A percentile compares a stretch with the other conserved stretches of the same genome.
These are phyloP conservation scores for Darwinula stevensoni DNA, from an alignment of 2,888 invertebrate genomes.

Conservation along the genomic window DNA sequence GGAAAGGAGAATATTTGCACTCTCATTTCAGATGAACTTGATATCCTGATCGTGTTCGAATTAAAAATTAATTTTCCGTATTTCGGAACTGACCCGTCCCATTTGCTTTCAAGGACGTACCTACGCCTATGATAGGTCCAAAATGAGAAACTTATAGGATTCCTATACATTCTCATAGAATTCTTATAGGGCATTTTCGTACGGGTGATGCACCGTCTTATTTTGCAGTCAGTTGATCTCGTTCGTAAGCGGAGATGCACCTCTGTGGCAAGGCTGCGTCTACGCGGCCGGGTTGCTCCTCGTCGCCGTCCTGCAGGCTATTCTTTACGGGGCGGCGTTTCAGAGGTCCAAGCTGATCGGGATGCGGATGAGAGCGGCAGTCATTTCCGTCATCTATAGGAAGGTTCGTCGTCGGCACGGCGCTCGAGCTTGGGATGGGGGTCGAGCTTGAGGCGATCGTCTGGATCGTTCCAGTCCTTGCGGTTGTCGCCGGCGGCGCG, in stretches of 20 bases:
- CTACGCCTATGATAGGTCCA: no score
- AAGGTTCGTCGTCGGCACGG: background rate
- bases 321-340: background rate
- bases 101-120: no score
- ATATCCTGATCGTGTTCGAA: no score
- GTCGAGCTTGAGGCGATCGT: no score
- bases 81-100: no score
- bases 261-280: background rate
- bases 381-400: background rate
- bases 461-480: conserved; percentile 6
- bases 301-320: background rate
- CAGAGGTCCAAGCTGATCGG: background rate
- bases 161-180: no score
- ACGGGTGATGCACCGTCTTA: no score
- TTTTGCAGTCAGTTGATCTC: background rate
- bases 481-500: conserved; percentile 6
- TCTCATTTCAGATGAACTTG: no score
- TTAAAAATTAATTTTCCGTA: no score
- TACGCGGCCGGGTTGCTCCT: background rate
- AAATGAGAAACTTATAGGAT: no score
- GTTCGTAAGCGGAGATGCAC: background rate
- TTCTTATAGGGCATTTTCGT: no score
- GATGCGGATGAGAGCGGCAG: background rate
- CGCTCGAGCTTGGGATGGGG: background rate
- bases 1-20: no score